Evolutionary conservation across 2,888 invertebrate genomes (phyloP).

Genomic region (Sminthurides aquaticus): DNA sequence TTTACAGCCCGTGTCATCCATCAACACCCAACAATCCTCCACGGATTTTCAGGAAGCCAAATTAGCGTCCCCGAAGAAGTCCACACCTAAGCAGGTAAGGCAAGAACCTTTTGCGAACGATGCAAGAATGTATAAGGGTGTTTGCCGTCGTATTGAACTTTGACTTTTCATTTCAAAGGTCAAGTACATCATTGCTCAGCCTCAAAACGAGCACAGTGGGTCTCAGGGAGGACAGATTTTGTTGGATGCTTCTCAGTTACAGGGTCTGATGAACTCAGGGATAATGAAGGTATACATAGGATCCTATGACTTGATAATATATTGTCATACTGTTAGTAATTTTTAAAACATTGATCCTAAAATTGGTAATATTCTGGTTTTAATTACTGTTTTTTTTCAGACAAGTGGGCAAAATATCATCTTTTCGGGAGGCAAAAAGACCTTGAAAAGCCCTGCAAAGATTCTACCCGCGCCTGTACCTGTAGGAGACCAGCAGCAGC

Average conservation of each 20-base stretch:
- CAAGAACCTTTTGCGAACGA: not conserved
- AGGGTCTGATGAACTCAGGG: constrained; percentile 41
- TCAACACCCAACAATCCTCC: constrained; percentile 12
- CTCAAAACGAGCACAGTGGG: constrained; percentile 24
- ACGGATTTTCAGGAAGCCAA: constrained; percentile 9
- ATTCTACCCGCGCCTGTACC: constrained; percentile 57
- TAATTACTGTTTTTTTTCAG: too few species aligned
- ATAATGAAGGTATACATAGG: constrained; percentile 16
- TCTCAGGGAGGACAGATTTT: constrained; percentile 36
- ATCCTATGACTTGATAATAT: too few species aligned
- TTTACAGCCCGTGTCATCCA: constrained; percentile 30
- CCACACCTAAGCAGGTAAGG: not conserved
- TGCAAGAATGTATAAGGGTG: not conserved
- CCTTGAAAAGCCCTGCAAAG: constrained; percentile 63
- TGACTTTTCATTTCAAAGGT: constrained; percentile 10
- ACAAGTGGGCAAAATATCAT: constrained; percentile 16
- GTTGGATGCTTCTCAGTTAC: constrained; percentile 38
- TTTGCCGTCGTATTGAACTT: not conserved
- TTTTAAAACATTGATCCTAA: too few species aligned
- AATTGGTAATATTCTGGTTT: too few species aligned
- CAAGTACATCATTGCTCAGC: constrained; percentile 37
- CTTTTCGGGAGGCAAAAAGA: constrained; percentile 47
- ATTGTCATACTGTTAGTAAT: too few species aligned
- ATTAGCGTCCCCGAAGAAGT: not conserved
- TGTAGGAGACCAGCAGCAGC: constrained; percentile 38